Percentiles rank a stretch among this genome's conserved stretches.
These are phyloP conservation scores for Dasyurus viverrinus DNA, from an alignment of 2,113 vertebrate genomes.

Conservation along the genomic window DNA sequence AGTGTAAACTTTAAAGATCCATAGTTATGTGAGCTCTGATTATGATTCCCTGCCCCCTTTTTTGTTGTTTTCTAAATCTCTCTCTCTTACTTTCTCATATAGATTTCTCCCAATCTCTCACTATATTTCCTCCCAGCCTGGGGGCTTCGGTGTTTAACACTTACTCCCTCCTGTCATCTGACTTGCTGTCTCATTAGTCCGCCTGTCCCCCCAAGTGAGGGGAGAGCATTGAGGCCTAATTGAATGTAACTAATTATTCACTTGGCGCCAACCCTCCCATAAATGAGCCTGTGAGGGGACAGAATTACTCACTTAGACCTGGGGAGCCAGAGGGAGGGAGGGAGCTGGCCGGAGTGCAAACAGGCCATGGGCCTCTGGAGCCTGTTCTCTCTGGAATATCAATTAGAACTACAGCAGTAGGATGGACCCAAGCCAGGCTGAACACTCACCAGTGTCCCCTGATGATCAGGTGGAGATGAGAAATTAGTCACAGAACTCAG, in stretches of 20 bases:
- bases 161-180: conserved; percentile 15
- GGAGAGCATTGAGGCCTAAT: conserved; percentile 80
- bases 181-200: conserved; percentile 75
- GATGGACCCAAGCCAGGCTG: conserved; percentile 55
- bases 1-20: background rate
- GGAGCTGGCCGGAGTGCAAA: conserved; percentile 81
- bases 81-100: background rate
- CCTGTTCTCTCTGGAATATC: conserved; percentile 81
- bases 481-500: background rate
- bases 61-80: background rate
- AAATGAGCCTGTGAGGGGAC: conserved; percentile 87
- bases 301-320: conserved; percentile 85
- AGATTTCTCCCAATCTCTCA: background rate
- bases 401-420: conserved; percentile 81
- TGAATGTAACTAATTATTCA: conserved; percentile 89
- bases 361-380: conserved; percentile 81
- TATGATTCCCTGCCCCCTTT: background rate
- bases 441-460: background rate
- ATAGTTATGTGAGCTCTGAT: background rate
- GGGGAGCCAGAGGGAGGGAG: conserved; percentile 82
- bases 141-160: fast-evolving
- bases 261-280: conserved; percentile 76
- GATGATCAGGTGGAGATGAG: background rate
- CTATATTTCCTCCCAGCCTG: background rate
- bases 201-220: conserved; percentile 81